phyloP scores from a whole-genome alignment of 2,888 invertebrate genomes.

The Acheta domesticus region DNA sequence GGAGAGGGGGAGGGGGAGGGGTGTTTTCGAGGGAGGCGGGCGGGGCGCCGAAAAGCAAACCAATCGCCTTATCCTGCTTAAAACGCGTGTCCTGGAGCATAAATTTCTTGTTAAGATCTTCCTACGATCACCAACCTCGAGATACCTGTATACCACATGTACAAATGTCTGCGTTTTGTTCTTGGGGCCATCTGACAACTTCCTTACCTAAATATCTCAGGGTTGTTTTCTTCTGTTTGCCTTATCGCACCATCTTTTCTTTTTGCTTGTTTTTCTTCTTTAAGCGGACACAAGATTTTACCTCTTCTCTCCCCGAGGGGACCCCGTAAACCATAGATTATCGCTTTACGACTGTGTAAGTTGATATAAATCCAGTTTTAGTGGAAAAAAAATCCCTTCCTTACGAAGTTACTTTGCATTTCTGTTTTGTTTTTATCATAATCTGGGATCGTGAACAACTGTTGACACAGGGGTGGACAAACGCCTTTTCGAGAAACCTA shows the following conservation, averaged over 20 bases:
- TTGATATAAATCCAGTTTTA: conserved; percentile 7
- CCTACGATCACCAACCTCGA: neutral
- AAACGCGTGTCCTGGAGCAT: conserved; percentile 3
- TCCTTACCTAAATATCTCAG: neutral
- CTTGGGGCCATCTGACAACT: neutral
- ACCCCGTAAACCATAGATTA: conserved; percentile 10
- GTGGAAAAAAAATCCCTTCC: neutral
- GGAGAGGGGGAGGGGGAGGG: no score
- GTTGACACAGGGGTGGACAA: conserved; percentile 4
- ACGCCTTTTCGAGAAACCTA: neutral
- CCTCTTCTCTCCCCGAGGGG: neutral
- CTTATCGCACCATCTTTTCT: neutral
- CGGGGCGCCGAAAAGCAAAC: neutral
- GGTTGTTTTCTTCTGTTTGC: neutral
- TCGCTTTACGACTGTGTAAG: conserved; percentile 6
- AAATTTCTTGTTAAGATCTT: conserved; percentile 18
- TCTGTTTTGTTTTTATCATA: conserved; percentile 1
- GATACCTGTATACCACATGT: neutral
- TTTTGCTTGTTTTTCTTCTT: conserved; percentile 3
- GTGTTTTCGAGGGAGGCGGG: neutral
- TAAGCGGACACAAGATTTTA: neutral
- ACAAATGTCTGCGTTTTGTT: conserved; percentile 18
- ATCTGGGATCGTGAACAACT: neutral
- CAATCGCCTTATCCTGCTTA: neutral
- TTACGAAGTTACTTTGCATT: conserved; percentile 9